Evolutionary conservation across 1,140 invertebrate species (phyloP).

Genomic region (Campoletis sonorensis): DNA sequence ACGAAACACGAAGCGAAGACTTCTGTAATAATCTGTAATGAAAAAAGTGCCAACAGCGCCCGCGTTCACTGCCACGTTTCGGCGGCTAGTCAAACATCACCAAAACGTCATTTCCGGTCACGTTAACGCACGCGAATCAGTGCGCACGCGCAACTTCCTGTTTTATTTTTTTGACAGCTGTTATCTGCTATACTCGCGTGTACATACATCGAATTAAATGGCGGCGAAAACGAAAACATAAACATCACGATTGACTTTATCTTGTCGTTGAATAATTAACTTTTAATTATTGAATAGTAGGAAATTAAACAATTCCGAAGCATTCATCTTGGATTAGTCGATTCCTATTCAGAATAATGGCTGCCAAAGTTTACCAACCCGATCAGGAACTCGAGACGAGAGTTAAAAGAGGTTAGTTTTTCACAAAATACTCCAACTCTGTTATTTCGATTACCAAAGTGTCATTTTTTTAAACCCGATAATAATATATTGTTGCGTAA

Average conservation of each 20-base stretch:
- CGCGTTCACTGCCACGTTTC: conserved; percentile 70
- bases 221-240: conserved; percentile 48
- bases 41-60: conserved; percentile 66
- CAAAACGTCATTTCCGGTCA: conserved; percentile 63
- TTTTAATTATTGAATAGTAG: neutral
- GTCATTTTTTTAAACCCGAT: too few species aligned
- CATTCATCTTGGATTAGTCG: too few species aligned
- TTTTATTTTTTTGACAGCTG: conserved; percentile 38
- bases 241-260: conserved; percentile 5
- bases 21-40: conserved; percentile 21
- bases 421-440: neutral
- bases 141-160: conserved; percentile 24
- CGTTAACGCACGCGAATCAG: neutral
- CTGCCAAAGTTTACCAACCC: conserved; percentile 71
- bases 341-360: conserved; percentile 54
- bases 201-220: conserved; percentile 41
- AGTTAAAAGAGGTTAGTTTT: conserved; percentile 82
- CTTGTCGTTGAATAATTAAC: neutral
- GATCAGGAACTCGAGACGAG: conserved; percentile 84
- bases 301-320: neutral
- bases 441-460: conserved; percentile 2
- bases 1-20: neutral
- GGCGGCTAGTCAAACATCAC: conserved; percentile 49
- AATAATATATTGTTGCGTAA: too few species aligned
- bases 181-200: neutral